Percentiles rank a stretch among this genome's conserved stretches.
Conservation (phyloP, 2,888 invertebrate species). For the Agrochola lychnidis region DNA sequence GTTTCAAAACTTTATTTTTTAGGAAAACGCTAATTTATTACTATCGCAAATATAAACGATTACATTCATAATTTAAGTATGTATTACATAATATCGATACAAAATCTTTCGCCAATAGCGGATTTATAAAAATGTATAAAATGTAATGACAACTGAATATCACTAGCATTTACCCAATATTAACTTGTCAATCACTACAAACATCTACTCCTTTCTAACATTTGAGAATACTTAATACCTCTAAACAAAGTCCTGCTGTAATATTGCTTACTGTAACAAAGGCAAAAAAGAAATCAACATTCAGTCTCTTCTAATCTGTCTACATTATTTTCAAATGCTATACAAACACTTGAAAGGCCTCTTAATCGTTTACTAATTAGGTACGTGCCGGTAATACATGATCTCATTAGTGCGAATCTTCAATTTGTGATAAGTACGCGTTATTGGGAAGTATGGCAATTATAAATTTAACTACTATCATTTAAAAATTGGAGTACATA, state of each 20-base stretch:
- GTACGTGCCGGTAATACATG: constrained; percentile 64
- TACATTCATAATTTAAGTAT: constrained; percentile 84
- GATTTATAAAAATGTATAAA: constrained; percentile 88
- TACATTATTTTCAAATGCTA: constrained; percentile 63
- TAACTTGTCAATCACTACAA: constrained; percentile 67
- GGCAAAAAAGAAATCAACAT: constrained; percentile 66
- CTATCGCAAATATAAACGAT: constrained; percentile 85
- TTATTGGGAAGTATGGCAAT: constrained; percentile 39
- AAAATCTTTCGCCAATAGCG: constrained; percentile 85
- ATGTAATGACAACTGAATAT: constrained; percentile 77
- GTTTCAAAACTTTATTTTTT: constrained; percentile 76
- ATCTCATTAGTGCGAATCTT: constrained; percentile 55
- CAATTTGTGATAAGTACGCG: constrained; percentile 35
- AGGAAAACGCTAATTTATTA: constrained; percentile 84
- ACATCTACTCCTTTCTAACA: constrained; percentile 59
- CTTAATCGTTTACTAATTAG: constrained; percentile 65
- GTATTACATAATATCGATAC: constrained; percentile 81
- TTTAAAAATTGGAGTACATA: constrained; percentile 46
- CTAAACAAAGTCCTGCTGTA: constrained; percentile 60
- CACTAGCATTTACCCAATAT: constrained; percentile 74
- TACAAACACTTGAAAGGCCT: constrained; percentile 66
- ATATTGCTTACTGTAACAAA: constrained; percentile 64
- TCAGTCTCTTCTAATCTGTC: constrained; percentile 72
- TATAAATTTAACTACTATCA: constrained; percentile 35
- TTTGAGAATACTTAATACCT: constrained; percentile 58